These are phyloP conservation scores for Gisinianus flammeolus DNA, from an alignment of 2,888 invertebrate genomes.

Conservation along the genomic window DNA sequence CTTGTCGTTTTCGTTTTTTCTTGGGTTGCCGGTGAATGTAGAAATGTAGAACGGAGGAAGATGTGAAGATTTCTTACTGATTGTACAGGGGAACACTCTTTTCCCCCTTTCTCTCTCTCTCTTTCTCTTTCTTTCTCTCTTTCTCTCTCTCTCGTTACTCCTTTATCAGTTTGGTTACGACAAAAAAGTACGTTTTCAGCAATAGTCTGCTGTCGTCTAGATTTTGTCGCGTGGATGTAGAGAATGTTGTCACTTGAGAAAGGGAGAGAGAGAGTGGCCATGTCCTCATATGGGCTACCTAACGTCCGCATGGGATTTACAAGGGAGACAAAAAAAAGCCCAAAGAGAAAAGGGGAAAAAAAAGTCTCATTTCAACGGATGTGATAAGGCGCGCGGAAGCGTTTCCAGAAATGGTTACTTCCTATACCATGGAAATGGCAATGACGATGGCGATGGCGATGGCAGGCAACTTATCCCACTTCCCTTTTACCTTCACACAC, in stretches of 20 bases:
- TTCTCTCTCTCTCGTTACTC: neutral
- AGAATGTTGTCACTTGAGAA: neutral
- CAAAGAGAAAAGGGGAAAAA: constrained; percentile 1
- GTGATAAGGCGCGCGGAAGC: constrained; percentile 34
- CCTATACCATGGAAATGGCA: neutral
- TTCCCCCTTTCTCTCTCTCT: neutral
- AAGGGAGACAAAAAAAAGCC: neutral
- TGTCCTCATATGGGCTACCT: neutral
- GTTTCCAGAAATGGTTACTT: constrained; percentile 20
- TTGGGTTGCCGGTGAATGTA: neutral
- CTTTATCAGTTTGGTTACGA: constrained; percentile 33
- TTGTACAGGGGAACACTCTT: constrained; percentile 1
- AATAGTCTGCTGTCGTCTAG: constrained; percentile 14
- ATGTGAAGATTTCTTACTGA: constrained; percentile 25
- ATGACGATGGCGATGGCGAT: no score
- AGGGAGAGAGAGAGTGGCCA: no score
- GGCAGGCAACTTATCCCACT: constrained; percentile 2
- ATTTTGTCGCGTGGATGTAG: constrained; percentile 16
- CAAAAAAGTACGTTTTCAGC: constrained; percentile 31
- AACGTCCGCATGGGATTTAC: constrained; percentile 29
- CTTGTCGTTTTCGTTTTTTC: neutral
- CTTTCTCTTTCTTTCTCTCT: neutral
- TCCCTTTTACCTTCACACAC: neutral
- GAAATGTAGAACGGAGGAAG: no score
- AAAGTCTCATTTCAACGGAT: constrained; percentile 36